Conservation (phyloP, 2,113 vertebrate species). For the Pipa parva region DNA sequence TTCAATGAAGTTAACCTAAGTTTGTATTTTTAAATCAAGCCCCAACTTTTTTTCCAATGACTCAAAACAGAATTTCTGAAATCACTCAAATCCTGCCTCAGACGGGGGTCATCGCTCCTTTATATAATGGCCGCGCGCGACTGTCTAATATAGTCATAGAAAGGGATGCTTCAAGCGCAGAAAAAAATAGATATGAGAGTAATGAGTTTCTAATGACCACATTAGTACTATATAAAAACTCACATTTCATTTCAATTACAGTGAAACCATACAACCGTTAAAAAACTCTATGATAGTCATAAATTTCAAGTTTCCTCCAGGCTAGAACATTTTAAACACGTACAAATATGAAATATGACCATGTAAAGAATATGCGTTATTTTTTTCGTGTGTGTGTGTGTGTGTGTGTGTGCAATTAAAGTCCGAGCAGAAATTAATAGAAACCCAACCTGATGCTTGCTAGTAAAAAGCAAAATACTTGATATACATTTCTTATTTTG, state of each 20-base stretch:
- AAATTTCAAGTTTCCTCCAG: slow-evolving; percentile 4
- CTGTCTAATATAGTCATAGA: not conserved
- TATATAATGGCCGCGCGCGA: not conserved
- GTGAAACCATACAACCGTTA: slow-evolving; percentile 1
- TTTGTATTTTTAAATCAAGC: too few relatives aligned
- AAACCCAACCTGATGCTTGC: too few relatives aligned
- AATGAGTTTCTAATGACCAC: slow-evolving; percentile 11
- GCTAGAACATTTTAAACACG: not conserved
- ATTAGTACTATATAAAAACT: slow-evolving; percentile 16
- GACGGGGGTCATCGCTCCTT: not conserved
- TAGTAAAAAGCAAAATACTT: too few relatives aligned
- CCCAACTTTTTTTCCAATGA: too few relatives aligned
- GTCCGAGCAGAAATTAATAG: too few relatives aligned
- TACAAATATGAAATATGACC: not conserved
- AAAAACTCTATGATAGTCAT: not conserved
- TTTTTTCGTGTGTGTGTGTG: not conserved
- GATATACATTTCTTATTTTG: too few relatives aligned
- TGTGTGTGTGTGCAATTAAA: not conserved
- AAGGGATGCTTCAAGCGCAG: slow-evolving; percentile 4
- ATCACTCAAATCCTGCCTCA: too few relatives aligned
- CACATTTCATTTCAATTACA: slow-evolving; percentile 17
- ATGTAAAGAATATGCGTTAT: not conserved
- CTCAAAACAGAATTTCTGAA: too few relatives aligned
- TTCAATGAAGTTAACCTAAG: too few relatives aligned
- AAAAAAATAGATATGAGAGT: slow-evolving; percentile 2